Evolutionary conservation across 2,797 vertebrate species (phyloP).

Genomic region (Distichodus sexfasciatus): DNA sequence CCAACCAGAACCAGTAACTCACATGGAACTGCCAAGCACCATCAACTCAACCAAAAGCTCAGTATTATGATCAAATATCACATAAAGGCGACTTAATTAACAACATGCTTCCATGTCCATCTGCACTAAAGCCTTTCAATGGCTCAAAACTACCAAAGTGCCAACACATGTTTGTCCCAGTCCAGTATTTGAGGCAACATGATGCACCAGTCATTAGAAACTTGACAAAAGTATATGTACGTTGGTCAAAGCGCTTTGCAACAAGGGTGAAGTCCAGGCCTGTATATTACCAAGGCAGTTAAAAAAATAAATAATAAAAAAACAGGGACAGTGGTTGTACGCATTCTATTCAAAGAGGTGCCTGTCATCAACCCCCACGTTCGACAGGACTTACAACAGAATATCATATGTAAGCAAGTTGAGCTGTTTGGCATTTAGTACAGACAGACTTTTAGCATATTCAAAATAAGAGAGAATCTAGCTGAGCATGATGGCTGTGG

Average conservation of each 20-base stretch:
- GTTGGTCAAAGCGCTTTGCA: not conserved
- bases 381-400: slow-evolving; percentile 78
- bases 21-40: slow-evolving; percentile 7
- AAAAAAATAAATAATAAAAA: slow-evolving; percentile 18
- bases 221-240: slow-evolving; percentile 11
- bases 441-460: slow-evolving; percentile 61
- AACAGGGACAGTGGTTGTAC: slow-evolving; percentile 12
- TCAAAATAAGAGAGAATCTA: not conserved
- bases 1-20: slow-evolving; percentile 13
- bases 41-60: slow-evolving; percentile 24
- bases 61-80: not conserved
- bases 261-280: slow-evolving; percentile 7
- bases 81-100: not conserved
- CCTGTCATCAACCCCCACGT: slow-evolving; percentile 67
- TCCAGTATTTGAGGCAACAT: not conserved
- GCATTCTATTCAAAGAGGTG: slow-evolving; percentile 46
- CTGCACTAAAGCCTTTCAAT: slow-evolving; percentile 66
- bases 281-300: slow-evolving; percentile 15
- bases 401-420: slow-evolving; percentile 35
- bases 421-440: slow-evolving; percentile 65
- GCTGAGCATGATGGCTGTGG: slow-evolving; percentile 48
- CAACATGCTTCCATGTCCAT: slow-evolving; percentile 53
- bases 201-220: not conserved
- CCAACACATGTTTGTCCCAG: not conserved
- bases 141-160: slow-evolving; percentile 14